phyloP scores from a whole-genome alignment of 2,797 vertebrate species.

The Crypturellus tataupa region DNA sequence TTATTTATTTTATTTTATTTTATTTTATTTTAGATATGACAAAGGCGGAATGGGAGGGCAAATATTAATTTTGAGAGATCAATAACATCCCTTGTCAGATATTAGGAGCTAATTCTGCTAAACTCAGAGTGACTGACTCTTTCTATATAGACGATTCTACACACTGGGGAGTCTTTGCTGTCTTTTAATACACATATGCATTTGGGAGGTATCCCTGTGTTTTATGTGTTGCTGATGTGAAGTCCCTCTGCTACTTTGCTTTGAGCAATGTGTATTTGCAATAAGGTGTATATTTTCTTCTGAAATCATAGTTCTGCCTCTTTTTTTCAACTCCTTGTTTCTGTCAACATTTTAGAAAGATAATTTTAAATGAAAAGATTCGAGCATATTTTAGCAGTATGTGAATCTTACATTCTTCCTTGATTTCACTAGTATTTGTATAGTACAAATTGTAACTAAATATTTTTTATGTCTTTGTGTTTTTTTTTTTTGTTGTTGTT shows the following conservation, averaged over 20 bases:
- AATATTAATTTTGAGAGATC: conserved; percentile 17
- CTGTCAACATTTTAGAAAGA: background rate
- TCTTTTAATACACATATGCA: background rate
- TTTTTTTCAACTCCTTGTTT: background rate
- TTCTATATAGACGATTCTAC: background rate
- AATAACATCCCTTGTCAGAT: background rate
- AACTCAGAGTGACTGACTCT: background rate
- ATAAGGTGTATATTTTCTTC: background rate
- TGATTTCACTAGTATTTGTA: background rate
- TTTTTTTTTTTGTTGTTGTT: background rate
- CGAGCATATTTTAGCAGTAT: background rate
- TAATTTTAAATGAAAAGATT: background rate
- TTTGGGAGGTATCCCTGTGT: background rate
- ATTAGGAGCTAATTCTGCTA: background rate
- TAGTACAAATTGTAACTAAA: background rate
- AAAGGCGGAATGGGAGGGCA: background rate
- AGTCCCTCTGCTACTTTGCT: background rate
- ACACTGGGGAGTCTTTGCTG: background rate
- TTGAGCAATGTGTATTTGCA: background rate
- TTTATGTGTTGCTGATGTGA: conserved; percentile 1
- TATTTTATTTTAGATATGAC: background rate
- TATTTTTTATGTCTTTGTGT: background rate
- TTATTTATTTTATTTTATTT: background rate
- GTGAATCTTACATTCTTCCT: background rate
- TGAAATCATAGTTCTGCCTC: background rate